Percentiles rank a stretch among this genome's conserved stretches.
Evolutionary conservation across 2,888 invertebrate species (phyloP).

Genomic region (Octodonta nipae): DNA sequence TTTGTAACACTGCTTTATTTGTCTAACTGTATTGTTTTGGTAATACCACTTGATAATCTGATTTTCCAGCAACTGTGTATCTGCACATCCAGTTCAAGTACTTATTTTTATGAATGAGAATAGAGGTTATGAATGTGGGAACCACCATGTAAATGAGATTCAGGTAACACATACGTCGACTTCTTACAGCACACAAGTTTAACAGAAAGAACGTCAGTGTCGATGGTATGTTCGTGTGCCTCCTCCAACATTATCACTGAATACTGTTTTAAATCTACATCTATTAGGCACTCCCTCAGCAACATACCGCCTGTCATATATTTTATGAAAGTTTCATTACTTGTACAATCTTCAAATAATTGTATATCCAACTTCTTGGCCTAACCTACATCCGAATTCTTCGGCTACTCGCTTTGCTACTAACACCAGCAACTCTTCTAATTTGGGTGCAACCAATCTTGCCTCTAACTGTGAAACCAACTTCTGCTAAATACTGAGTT

Average conservation of each 20-base stretch:
- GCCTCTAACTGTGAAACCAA: constrained; percentile 81
- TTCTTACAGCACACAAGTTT: too few relatives aligned
- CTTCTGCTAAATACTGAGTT: constrained; percentile 93
- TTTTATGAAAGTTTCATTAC: constrained; percentile 93
- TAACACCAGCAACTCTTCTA: constrained; percentile 90
- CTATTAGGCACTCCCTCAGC: constrained; percentile 89
- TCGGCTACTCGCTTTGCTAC: constrained; percentile 98
- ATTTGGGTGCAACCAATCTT: constrained; percentile 93
- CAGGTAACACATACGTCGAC: too few relatives aligned
- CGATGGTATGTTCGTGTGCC: constrained; percentile 95
- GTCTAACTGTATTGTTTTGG: too few relatives aligned
- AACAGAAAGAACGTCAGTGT: constrained; percentile 97
- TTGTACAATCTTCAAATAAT: constrained; percentile 98
- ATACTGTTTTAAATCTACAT: constrained; percentile 69
- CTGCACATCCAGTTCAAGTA: too few relatives aligned
- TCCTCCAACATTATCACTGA: constrained; percentile 90
- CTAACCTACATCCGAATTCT: constrained; percentile 93
- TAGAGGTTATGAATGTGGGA: too few relatives aligned
- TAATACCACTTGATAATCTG: too few relatives aligned
- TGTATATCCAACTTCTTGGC: constrained; percentile 98
- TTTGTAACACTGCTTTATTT: too few relatives aligned
- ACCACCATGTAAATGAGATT: too few relatives aligned
- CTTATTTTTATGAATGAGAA: too few relatives aligned
- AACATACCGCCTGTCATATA: constrained; percentile 99
- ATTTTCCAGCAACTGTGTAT: too few relatives aligned